phyloP scores from a whole-genome alignment of 2,888 invertebrate species.

The Melipona bicolor region DNA sequence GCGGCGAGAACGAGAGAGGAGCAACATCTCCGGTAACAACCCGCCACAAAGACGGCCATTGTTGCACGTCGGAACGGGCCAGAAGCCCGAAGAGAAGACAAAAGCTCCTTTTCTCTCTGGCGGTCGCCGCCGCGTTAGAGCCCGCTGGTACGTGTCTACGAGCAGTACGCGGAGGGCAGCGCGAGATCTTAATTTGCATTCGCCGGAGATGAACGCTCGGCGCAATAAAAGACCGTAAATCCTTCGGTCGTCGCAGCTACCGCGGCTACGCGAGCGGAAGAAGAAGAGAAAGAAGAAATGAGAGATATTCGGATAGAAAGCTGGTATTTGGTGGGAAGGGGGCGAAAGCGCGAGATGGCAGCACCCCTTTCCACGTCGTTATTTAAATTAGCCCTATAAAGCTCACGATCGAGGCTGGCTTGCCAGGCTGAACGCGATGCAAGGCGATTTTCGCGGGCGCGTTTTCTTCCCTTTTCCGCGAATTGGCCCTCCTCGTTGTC shows the following conservation, averaged over 20 bases:
- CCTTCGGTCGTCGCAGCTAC: conserved; percentile 76
- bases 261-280: conserved; percentile 12
- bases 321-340: conserved; percentile 64
- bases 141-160: conserved; percentile 58
- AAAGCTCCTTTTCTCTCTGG: conserved; percentile 67
- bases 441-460: conserved; percentile 57
- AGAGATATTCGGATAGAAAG: conserved; percentile 50
- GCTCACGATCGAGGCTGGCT: conserved; percentile 58
- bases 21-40: conserved; percentile 27
- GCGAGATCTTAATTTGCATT: conserved; percentile 78
- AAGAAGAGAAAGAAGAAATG: conserved; percentile 56
- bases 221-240: conserved; percentile 80
- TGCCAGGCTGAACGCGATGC: conserved; percentile 27
- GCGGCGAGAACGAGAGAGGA: conserved; percentile 8
- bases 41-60: conserved; percentile 71
- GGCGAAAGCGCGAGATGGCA: conserved; percentile 68
- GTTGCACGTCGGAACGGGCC: conserved; percentile 55
- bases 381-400: conserved; percentile 83
- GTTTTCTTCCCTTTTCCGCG: conserved; percentile 34
- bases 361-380: conserved; percentile 71
- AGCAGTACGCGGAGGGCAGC: conserved; percentile 36
- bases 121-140: conserved; percentile 40
- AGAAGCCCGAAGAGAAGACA: conserved; percentile 72
- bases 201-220: conserved; percentile 73
- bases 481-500: conserved; percentile 43